Conservation (phyloP, 2,888 invertebrate genomes). For the Pristionchus maxplancki region DNA sequence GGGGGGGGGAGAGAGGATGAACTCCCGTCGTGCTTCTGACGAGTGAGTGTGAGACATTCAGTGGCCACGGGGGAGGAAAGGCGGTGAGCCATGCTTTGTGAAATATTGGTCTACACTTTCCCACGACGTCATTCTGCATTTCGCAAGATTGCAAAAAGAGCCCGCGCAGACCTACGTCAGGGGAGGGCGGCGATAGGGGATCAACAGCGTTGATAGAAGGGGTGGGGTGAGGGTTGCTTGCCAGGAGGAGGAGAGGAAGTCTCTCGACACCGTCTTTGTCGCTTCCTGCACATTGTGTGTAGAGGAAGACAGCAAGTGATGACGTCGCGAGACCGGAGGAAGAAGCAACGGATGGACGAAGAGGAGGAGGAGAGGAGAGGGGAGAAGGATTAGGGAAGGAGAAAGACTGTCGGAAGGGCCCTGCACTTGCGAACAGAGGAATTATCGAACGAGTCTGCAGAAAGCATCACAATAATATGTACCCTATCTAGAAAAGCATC, state of each 20-base stretch:
- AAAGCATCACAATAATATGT: too few relatives aligned
- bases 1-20: not conserved
- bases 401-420: not conserved
- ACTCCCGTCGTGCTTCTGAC: conserved; percentile 24
- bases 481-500: too few relatives aligned
- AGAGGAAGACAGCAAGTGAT: not conserved
- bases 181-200: not conserved
- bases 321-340: not conserved
- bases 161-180: not conserved
- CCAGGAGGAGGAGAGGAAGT: not conserved
- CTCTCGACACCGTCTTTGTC: not conserved
- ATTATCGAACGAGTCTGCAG: too few relatives aligned
- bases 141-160: not conserved
- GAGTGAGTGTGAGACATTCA: not conserved
- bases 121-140: not conserved
- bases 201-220: not conserved
- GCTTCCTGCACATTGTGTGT: not conserved
- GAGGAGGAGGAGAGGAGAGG: not conserved
- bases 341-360: not conserved
- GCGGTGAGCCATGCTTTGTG: not conserved
- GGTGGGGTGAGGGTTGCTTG: too few relatives aligned
- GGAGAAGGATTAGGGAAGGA: not conserved
- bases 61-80: not conserved
- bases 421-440: not conserved
- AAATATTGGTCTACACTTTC: not conserved